Base-by-base conservation (phyloP, 92 coral and sea anemone species). In the Bergia puertoricense region DNA sequence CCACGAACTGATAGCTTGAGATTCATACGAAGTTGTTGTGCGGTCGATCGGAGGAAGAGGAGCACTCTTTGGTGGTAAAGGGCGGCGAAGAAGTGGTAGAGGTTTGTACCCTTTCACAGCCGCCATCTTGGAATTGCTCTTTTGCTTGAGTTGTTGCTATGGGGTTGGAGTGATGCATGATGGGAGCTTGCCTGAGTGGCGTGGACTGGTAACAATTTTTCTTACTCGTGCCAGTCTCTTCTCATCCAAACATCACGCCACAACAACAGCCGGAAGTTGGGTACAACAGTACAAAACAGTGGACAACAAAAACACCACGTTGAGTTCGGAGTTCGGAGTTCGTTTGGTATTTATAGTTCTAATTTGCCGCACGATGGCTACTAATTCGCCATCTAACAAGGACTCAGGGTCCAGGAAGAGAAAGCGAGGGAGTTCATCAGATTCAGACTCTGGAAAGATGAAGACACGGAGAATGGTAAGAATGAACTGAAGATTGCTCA, bases 11-110 rank as follows among this genome's bases (percentile, higher is more conserved):
- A 74, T 11, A 43, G 74, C 76, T 8, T 85, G 85, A 79, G 48
- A 91, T 81, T 88, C 87, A 67, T 88, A 91, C 14, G 79, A 56
- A 22, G 92, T 51, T 85, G 77, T 75, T 36, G 92, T 71, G 41
- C 88, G 88, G 65, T 90, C 54, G 39, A 88, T 50, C 46, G 93
- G 85, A 42, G 93, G 89, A 48, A 93, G 92, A 23, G 86, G 89
- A 8, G 85, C 54, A 30, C 89, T 88, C 86, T 97, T 95, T 51
- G 99, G 99, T 43, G 99, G 99, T 67, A 97, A 90, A 85, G 99
- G 99, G 51, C 99, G 98, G 62, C 99, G 95, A 82, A 97, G 90
- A 82, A 97, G 98, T 76, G 95, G 95, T 73, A 92, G 82, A 30
- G 94, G 91, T 57, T 91, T 85, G 13, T 77, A 91, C 13, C 89